A percentile compares a stretch with the other conserved stretches of the same genome.
Evolutionary conservation across 2,888 invertebrate species (phyloP).

Genomic region (Nycteola revayana): DNA sequence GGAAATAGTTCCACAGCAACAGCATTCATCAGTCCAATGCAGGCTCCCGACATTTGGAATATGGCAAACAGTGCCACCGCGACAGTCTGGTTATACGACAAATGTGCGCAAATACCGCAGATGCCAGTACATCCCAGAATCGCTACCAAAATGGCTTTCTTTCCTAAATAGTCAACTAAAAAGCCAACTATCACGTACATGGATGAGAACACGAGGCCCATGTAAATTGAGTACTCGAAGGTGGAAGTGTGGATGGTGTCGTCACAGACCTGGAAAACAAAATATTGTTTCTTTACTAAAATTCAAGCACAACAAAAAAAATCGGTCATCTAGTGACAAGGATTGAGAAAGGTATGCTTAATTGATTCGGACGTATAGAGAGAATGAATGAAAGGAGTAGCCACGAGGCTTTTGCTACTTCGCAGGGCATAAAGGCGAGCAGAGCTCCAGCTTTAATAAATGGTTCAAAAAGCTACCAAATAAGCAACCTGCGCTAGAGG

Average conservation of each 20-base stretch:
- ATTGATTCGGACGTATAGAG: too few relatives aligned
- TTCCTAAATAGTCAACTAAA: slow-evolving; percentile 76
- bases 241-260: slow-evolving; percentile 82
- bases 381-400: too few relatives aligned
- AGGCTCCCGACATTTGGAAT: slow-evolving; percentile 80
- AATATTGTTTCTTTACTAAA: too few relatives aligned
- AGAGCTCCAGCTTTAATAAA: too few relatives aligned
- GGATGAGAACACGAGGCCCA: slow-evolving; percentile 84
- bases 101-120: slow-evolving; percentile 83
- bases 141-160: slow-evolving; percentile 79
- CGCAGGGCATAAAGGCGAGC: too few relatives aligned
- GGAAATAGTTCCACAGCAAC: slow-evolving; percentile 83
- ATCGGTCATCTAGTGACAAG: too few relatives aligned
- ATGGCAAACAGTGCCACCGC: slow-evolving; percentile 82
- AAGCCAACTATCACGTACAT: slow-evolving; percentile 85
- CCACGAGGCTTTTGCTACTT: too few relatives aligned
- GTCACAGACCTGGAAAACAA: slow-evolving; percentile 59
- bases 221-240: slow-evolving; percentile 85
- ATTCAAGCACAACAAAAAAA: too few relatives aligned
- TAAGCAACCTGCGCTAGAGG: too few relatives aligned
- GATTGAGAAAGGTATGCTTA: too few relatives aligned
- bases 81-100: slow-evolving; percentile 78
- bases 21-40: slow-evolving; percentile 81
- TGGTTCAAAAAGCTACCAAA: too few relatives aligned
- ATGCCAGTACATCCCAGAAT: slow-evolving; percentile 75